Evolutionary conservation across 2,888 invertebrate species (phyloP), one percentile per base, ranked within the genome.

Genomic region (Catocala fraxini): DNA sequence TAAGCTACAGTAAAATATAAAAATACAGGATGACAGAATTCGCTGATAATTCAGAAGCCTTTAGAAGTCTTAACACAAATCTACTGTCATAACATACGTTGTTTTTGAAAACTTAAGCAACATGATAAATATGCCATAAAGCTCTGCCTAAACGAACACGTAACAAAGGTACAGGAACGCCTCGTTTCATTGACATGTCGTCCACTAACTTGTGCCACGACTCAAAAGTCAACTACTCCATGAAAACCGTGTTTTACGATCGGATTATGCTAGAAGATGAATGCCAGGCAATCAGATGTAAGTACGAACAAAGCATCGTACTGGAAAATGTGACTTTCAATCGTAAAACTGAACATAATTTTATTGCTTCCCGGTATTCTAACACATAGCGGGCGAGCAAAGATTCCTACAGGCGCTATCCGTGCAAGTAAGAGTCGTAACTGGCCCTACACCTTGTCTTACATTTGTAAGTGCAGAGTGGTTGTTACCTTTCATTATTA

Each of bases 281-380:
- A 91, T 90, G 86, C 89, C 83, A 88, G 83, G 90, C 89, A 91
- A 92, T 91, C 90, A 90, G 84, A 85, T 84, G 82, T 83, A 83
- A 79, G 83, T 81, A 83, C 86, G 89, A 88, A 91, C 92, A 92
- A 92, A 91, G 86, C 90, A 82, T 90, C 86, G 91, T 89, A 88
- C 85, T 85, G 85, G 89, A 90, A 92, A 91, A 91, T 90, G 89
- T 87, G 88, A 90, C 89, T 90, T 90, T 89, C 86, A 90, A 89
- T 92, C 89, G 89, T 92, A 90, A 91, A 91, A 88, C 83, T 84
- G 84, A 86, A 84, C 88, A 87, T 90, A 88, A 90, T 85, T 90
- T 92, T 89, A 91, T 83, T 80, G 85, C 83, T 91, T 91, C 89
- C 85, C 82, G 75, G 90, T 89, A 91, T 87, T 87, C 84, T 83